Base-by-base conservation (phyloP, 2,797 vertebrate genomes). In the Eulemur mongoz region DNA sequence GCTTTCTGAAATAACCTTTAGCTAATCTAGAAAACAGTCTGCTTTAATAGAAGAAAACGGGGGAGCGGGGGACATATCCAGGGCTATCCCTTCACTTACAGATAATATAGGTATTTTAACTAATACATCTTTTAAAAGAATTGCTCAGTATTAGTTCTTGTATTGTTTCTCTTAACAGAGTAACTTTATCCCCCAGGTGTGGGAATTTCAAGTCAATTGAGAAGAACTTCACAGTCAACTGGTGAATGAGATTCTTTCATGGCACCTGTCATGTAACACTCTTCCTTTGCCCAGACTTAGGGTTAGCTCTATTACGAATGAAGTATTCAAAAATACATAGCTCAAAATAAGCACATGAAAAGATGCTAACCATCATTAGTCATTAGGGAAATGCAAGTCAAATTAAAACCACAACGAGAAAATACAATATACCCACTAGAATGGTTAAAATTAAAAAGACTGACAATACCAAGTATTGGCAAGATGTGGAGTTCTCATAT, bases 341-440 rank as follows among this genome's bases (percentile, higher is more conserved):
- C 75, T 90, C 72, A 92, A 84, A 93, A 96, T 59, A 78, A 92
- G 27, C 30, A 52, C 4, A 81, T 84, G 54, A 95, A 84, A 95
- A 97, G 65, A 95, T 79, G 22, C 7, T 72, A 48, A 93, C n/a
- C 35, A 57, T 80, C 12, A 52, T 69, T 59, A 78, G 30, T 85
- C 11, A 69, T 35, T 43, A 83, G 9, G 30, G n/a, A 91, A 86
- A 89, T 80, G 17, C 70, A 89, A 87, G 65, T 59, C 30, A 59
- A 48, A 83, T 63, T 69, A 65, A 78, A 96, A 82, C n/a, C n/a
- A 75, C 59, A 87, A 22, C 52, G 35, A 95, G 72, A 88, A 81
- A 94, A 73, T 10, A 80, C 27, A 75, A 69, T 25, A 82, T 61
- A 92, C 32, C 76, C 35, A 93, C 38, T 38, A 32, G 27, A 78